These are phyloP conservation scores for Corythornis leucogaster DNA, from an alignment of 2,797 vertebrate genomes.

Conservation along the genomic window DNA sequence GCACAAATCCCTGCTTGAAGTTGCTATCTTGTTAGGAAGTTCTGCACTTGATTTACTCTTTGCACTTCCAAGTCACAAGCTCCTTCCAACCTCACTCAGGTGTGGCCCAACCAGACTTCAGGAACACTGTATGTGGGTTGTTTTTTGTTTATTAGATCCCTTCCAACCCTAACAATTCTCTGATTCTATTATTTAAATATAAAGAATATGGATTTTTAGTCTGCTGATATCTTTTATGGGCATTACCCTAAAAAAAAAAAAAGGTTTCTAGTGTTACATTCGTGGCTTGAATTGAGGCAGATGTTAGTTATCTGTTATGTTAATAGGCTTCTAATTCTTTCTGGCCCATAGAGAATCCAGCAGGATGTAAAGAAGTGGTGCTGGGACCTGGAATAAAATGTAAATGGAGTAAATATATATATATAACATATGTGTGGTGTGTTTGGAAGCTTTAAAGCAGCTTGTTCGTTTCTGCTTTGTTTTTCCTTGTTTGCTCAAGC, in stretches of 20 bases:
- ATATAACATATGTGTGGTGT: rapidly evolving
- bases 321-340: neutral
- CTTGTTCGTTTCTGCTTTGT: neutral
- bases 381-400: neutral
- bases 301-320: neutral
- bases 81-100: neutral
- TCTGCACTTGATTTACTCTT: neutral
- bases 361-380: neutral
- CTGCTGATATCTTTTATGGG: neutral
- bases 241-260: neutral
- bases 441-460: neutral
- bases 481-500: neutral
- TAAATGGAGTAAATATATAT: neutral
- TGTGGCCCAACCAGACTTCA: neutral
- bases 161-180: too few relatives aligned
- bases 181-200: neutral
- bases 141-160: neutral
- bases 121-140: neutral
- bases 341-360: neutral
- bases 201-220: neutral
- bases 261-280: neutral
- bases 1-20: neutral
- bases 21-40: neutral
- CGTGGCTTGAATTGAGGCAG: neutral
- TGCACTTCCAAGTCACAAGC: neutral